These are phyloP conservation scores for Epizoanthus ramosus DNA, from an alignment of 92 coral and sea anemone genomes.

Conservation along the genomic window DNA sequence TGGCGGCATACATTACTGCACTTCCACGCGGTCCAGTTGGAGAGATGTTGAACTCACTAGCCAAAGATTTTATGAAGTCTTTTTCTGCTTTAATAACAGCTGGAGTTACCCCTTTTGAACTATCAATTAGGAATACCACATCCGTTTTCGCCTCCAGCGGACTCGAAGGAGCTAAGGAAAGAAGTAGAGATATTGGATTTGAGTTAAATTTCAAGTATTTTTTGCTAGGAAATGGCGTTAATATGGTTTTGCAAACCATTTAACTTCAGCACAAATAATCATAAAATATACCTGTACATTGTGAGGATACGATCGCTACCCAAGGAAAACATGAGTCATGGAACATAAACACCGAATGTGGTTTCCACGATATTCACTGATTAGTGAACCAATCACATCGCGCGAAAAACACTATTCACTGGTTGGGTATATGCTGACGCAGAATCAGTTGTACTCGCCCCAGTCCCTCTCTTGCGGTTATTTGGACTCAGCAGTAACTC, in stretches of 20 bases:
- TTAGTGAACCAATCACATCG: too few relatives aligned
- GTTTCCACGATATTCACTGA: too few relatives aligned
- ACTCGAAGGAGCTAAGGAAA: conserved; percentile 23
- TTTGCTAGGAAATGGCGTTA: neutral
- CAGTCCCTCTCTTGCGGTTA: too few relatives aligned
- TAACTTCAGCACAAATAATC: neutral
- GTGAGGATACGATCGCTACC: too few relatives aligned
- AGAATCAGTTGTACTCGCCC: too few relatives aligned
- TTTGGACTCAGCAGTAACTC: too few relatives aligned
- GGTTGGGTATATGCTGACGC: too few relatives aligned
- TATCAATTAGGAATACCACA: conserved; percentile 65
- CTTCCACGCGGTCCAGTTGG: conserved; percentile 40
- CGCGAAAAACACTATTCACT: too few relatives aligned
- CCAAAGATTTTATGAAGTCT: conserved; percentile 58
- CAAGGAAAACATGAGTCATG: too few relatives aligned
- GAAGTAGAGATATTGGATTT: neutral
- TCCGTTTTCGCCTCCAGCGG: conserved; percentile 58
- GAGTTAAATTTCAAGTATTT: neutral
- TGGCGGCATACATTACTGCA: conserved; percentile 38
- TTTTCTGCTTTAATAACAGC: conserved; percentile 55
- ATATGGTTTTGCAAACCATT: neutral
- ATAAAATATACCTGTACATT: too few relatives aligned
- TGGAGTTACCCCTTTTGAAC: conserved; percentile 57
- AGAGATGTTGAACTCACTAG: conserved; percentile 45
- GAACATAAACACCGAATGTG: too few relatives aligned